A percentile compares a stretch with the other conserved stretches of the same genome.
These are phyloP conservation scores for Cliona cf. orientalis DNA, from an alignment of 37 sponge, comb jelly and placozoan genomes.

Conservation along the genomic window DNA sequence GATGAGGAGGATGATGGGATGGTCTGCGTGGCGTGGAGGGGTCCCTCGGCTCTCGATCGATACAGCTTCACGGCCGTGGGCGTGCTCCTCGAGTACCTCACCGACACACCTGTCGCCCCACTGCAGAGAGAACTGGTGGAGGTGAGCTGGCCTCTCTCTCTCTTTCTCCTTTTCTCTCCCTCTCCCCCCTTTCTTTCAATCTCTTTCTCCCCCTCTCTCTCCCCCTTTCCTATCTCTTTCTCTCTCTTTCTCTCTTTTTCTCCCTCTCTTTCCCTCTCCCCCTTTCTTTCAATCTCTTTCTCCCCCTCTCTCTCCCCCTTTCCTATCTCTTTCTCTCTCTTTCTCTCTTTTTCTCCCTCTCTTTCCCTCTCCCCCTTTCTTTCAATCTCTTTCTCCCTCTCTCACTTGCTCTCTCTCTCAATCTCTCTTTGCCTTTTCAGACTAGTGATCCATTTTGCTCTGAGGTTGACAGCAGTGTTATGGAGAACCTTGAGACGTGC, in stretches of 20 bases:
- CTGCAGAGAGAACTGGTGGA: slow-evolving; percentile 82
- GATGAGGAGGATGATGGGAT: slow-evolving; percentile 79
- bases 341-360: not conserved
- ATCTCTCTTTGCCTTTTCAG: slow-evolving; percentile 15
- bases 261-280: not conserved
- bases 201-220: not conserved
- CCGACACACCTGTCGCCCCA: slow-evolving; percentile 92
- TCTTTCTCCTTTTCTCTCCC: not conserved
- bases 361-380: not conserved
- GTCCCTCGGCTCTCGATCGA: slow-evolving; percentile 67
- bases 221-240: too few relatives aligned
- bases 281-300: not conserved
- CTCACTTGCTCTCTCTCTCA: not conserved
- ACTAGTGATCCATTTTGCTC: slow-evolving; percentile 79
- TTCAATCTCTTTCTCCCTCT: not conserved
- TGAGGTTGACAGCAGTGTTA: slow-evolving; percentile 18
- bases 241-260: not conserved
- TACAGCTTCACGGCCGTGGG: slow-evolving; percentile 54
- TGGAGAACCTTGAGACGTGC: slow-evolving; percentile 63
- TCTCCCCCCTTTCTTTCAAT: not conserved
- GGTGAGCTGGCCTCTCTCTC: slow-evolving; percentile 17
- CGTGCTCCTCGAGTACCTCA: slow-evolving; percentile 74
- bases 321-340: too few relatives aligned
- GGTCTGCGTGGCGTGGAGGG: slow-evolving; percentile 74
- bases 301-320: too few relatives aligned